phyloP scores from a whole-genome alignment of 35 echinoderm and acorn worm genomes.

The Chiridota heheva region DNA sequence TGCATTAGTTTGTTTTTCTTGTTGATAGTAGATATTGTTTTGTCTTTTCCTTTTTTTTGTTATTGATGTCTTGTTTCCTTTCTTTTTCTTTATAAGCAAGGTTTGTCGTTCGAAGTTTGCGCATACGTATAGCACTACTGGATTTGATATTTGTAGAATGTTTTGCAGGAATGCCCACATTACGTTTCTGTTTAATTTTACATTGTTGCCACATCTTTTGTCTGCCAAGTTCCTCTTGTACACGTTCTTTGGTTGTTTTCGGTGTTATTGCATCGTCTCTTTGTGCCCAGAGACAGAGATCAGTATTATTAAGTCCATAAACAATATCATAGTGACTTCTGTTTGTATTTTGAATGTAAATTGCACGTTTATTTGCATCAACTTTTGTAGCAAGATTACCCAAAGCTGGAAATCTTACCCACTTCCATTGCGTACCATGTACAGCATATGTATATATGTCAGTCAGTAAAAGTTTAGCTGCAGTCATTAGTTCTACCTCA shows the following conservation, averaged over 20 bases:
- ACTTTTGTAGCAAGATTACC: conserved; percentile 15
- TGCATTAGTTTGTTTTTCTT: conserved; percentile 1
- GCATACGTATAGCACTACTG: conserved; percentile 18
- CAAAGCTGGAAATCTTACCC: background rate
- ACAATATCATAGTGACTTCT: conserved; percentile 29
- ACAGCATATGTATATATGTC: conserved; percentile 28
- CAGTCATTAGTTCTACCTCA: conserved; percentile 31
- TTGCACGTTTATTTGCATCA: conserved; percentile 4
- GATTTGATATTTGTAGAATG: background rate
- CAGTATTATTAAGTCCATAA: conserved; percentile 10
- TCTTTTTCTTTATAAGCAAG: conserved; percentile 1
- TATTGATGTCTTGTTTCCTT: background rate
- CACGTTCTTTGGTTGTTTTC: conserved; percentile 19
- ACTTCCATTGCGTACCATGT: conserved; percentile 14
- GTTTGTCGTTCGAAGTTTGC: conserved; percentile 25
- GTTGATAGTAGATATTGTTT: background rate
- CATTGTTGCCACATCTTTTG: conserved; percentile 18
- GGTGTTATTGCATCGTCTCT: background rate
- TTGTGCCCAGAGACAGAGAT: background rate
- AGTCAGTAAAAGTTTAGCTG: conserved; percentile 24
- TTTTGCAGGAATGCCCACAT: background rate
- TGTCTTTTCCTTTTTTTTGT: conserved; percentile 1
- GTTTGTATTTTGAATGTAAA: conserved; percentile 30
- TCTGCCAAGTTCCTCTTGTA: background rate
- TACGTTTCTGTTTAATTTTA: background rate